Evolutionary conservation across 2,888 invertebrate genomes (phyloP).

Genomic region (Dynastes tityus): DNA sequence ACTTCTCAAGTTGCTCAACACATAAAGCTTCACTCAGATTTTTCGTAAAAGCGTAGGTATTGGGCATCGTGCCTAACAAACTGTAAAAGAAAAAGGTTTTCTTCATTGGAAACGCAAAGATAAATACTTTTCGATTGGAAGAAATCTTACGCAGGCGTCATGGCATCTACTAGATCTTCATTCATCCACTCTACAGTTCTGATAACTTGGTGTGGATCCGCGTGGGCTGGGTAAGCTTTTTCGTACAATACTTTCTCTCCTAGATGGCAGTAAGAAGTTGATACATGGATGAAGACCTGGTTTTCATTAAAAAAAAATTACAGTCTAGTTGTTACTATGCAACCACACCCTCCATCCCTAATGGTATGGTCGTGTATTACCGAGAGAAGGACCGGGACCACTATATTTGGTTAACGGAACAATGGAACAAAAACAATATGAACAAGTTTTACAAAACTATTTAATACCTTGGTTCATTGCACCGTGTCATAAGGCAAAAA

Average conservation of each 20-base stretch:
- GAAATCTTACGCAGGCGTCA: slow-evolving; percentile 74
- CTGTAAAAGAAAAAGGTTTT: slow-evolving; percentile 67
- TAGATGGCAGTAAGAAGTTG: slow-evolving; percentile 94
- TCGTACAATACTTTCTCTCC: slow-evolving; percentile 87
- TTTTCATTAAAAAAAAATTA: slow-evolving; percentile 19
- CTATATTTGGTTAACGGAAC: too few species aligned
- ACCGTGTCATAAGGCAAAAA: too few species aligned
- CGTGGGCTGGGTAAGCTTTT: slow-evolving; percentile 88
- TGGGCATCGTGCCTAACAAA: slow-evolving; percentile 85
- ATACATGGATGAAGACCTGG: slow-evolving; percentile 84
- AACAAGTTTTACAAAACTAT: too few species aligned
- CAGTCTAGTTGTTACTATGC: slow-evolving; percentile 45
- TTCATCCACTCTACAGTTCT: slow-evolving; percentile 86
- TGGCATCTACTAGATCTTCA: slow-evolving; percentile 78
- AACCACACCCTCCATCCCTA: too few species aligned
- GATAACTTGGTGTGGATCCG: slow-evolving; percentile 83
- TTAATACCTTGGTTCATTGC: too few species aligned
- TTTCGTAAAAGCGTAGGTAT: slow-evolving; percentile 96
- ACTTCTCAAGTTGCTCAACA: slow-evolving; percentile 81
- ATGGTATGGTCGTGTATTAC: too few species aligned
- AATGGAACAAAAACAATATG: too few species aligned
- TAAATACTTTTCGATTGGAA: slow-evolving; percentile 50
- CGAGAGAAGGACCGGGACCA: too few species aligned
- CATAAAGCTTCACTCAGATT: slow-evolving; percentile 90
- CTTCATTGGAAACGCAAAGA: not conserved